These are phyloP conservation scores for Harlomillsia oculata DNA, from an alignment of 1,140 invertebrate species.

Conservation along the genomic window DNA sequence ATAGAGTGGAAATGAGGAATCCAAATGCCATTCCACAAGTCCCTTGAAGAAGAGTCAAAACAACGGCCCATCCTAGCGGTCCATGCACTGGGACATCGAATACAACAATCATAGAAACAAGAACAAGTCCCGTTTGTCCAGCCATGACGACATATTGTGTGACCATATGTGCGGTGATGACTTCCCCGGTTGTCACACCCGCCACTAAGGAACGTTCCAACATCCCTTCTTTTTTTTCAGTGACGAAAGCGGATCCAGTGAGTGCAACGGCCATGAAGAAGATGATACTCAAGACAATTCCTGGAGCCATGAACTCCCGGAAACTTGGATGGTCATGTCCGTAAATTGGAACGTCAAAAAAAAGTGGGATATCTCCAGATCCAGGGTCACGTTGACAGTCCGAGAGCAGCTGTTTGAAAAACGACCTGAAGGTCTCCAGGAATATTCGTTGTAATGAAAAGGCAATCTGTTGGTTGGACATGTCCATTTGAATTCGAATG, in stretches of 20 bases:
- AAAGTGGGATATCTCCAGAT: conserved; percentile 66
- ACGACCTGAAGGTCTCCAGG: conserved; percentile 65
- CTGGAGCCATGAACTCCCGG: conserved; percentile 89
- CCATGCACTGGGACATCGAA: conserved; percentile 73
- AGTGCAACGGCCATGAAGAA: conserved; percentile 92
- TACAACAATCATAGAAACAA: conserved; percentile 71
- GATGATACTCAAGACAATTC: conserved; percentile 88
- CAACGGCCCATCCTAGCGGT: conserved; percentile 59
- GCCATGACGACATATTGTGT: conserved; percentile 90
- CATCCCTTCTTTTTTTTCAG: conserved; percentile 84
- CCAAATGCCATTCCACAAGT: conserved; percentile 90
- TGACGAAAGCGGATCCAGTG: conserved; percentile 80
- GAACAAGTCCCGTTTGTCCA: conserved; percentile 74
- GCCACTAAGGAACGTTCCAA: conserved; percentile 80
- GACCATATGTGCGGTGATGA: conserved; percentile 81
- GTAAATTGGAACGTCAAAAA: conserved; percentile 71
- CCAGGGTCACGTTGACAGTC: conserved; percentile 65
- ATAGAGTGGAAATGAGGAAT: conserved; percentile 76
- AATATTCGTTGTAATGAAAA: conserved; percentile 69
- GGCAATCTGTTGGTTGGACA: conserved; percentile 87
- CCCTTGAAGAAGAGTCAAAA: conserved; percentile 64
- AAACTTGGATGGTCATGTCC: conserved; percentile 77
- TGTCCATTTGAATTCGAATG: conserved; percentile 75
- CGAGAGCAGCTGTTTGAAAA: conserved; percentile 57
- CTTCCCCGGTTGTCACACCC: conserved; percentile 77